phyloP scores from a whole-genome alignment of 1,140 invertebrate genomes.

The Bombus balteatus region DNA sequence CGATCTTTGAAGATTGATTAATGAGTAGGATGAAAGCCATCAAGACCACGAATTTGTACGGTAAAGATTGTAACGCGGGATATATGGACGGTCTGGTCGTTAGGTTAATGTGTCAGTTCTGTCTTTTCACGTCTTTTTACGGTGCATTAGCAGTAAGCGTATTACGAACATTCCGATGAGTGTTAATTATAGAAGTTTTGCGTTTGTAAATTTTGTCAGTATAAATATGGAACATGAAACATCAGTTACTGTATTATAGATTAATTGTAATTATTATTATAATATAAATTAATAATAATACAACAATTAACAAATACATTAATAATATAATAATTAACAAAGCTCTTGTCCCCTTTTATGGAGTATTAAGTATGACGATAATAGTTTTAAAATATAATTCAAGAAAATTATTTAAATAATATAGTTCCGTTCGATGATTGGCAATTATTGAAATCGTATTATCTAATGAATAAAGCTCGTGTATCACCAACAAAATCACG shows the following conservation, averaged over 20 bases:
- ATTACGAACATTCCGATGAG: neutral
- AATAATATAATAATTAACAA: neutral
- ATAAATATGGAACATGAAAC: neutral
- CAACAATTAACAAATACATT: neutral
- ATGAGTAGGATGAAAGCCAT: constrained; percentile 6
- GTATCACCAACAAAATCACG: neutral
- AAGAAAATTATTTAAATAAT: neutral
- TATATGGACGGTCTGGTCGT: neutral
- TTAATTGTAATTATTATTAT: neutral
- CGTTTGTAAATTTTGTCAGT: neutral
- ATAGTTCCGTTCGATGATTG: too few species aligned
- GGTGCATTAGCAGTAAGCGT: neutral
- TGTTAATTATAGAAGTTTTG: neutral
- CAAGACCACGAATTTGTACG: neutral
- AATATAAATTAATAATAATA: neutral
- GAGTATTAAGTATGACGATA: neutral
- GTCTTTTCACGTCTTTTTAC: neutral
- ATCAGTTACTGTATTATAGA: neutral
- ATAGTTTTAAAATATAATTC: neutral
- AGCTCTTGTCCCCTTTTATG: too few species aligned
- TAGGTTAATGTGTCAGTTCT: neutral
- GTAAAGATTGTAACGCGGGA: neutral
- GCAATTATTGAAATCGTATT: neutral
- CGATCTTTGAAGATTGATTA: neutral
- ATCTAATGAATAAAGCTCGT: neutral